Percentiles rank a stretch among this genome's conserved stretches.
These are phyloP conservation scores for Neomonachus schauinslandi DNA, from an alignment of 2,113 vertebrate genomes.

Conservation along the genomic window DNA sequence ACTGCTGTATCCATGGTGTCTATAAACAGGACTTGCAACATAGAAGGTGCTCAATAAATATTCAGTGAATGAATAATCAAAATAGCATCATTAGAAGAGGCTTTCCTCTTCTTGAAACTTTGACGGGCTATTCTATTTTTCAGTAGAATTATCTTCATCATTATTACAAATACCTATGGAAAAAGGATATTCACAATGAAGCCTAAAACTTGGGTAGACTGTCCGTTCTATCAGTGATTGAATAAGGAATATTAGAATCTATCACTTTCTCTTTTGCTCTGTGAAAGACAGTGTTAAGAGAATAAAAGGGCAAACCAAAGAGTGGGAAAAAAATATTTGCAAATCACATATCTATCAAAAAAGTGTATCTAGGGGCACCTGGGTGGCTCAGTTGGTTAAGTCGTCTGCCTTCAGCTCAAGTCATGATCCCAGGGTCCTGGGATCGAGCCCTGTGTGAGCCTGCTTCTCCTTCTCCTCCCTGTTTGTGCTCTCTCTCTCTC, in stretches of 20 bases:
- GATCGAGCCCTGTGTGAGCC: neutral
- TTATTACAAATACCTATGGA: slow-evolving; percentile 15
- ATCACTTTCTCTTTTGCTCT: neutral
- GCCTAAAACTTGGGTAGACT: neutral
- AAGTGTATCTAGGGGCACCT: neutral
- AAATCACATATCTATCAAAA: neutral
- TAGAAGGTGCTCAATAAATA: slow-evolving; percentile 12
- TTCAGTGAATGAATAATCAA: neutral
- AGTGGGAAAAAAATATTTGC: neutral
- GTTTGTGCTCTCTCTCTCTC: neutral
- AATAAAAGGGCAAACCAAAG: neutral
- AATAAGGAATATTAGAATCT: neutral
- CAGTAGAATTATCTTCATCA: neutral
- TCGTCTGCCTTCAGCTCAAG: too few relatives aligned
- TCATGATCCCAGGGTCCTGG: too few relatives aligned
- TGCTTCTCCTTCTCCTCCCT: neutral
- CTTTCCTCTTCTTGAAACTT: neutral
- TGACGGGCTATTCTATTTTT: neutral
- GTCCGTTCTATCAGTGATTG: neutral
- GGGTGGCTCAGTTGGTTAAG: too few relatives aligned
- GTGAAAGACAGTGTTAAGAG: neutral
- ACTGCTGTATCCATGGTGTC: neutral
- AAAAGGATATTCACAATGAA: slow-evolving; percentile 19
- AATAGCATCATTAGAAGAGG: neutral
- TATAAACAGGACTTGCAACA: neutral